Evolutionary conservation across 2,888 invertebrate species (phyloP).

Genomic region (Uloborus plumipes): DNA sequence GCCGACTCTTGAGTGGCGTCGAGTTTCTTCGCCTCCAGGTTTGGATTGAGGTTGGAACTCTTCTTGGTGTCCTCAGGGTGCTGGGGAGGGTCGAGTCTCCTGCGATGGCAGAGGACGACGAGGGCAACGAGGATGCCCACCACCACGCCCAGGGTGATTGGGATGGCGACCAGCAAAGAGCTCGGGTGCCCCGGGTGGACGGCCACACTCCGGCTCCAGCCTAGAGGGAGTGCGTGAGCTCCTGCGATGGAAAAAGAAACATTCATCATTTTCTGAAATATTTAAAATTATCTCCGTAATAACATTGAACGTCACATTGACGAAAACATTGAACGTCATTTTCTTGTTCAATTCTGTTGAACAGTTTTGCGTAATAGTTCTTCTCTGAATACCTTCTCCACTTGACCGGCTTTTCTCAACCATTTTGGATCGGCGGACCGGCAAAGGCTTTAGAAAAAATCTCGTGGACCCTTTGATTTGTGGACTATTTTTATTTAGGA

Average conservation of each 20-base stretch:
- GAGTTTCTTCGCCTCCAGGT: slow-evolving; percentile 17
- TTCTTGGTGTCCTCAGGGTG: slow-evolving; percentile 26
- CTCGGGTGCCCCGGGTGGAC: slow-evolving; percentile 58
- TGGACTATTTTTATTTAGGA: too few species aligned
- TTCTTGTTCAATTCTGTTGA: too few species aligned
- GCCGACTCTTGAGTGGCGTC: slow-evolving; percentile 23
- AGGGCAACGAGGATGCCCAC: slow-evolving; percentile 47
- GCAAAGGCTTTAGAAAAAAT: too few species aligned
- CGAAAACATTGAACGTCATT: too few species aligned
- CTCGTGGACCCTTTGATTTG: too few species aligned
- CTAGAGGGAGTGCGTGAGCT: slow-evolving; percentile 43
- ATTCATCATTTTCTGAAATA: too few species aligned
- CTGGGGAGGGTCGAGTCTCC: slow-evolving; percentile 23
- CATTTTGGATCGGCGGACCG: too few species aligned
- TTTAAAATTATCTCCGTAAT: too few species aligned
- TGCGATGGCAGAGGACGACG: slow-evolving; percentile 50
- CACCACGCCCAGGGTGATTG: slow-evolving; percentile 44
- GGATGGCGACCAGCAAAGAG: slow-evolving; percentile 47
- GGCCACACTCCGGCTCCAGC: slow-evolving; percentile 55
- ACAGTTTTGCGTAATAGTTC: too few species aligned
- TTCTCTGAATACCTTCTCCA: too few species aligned
- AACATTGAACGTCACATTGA: too few species aligned
- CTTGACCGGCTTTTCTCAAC: too few species aligned
- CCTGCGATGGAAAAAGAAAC: not conserved
- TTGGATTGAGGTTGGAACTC: not conserved